These are phyloP conservation scores for Meloidogyne hapla DNA, from an alignment of 1,140 invertebrate species.

Conservation along the genomic window DNA sequence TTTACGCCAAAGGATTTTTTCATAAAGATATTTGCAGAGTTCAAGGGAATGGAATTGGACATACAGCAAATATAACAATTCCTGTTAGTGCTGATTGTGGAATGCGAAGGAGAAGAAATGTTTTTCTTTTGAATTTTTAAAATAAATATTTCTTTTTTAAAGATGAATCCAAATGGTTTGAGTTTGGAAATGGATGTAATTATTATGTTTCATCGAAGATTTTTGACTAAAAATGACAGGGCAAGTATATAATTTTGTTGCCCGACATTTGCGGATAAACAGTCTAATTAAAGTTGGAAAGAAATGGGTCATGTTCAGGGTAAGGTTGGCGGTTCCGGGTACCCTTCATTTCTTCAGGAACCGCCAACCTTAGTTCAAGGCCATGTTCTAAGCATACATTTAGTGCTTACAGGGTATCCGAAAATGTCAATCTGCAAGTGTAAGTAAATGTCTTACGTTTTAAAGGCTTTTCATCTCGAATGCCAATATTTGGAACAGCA, in stretches of 20 bases:
- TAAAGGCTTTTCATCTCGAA: slow-evolving; percentile 42
- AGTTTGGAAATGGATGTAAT: slow-evolving; percentile 46
- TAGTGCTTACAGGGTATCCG: too few relatives aligned
- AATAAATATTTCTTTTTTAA: neutral
- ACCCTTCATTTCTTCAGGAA: too few relatives aligned
- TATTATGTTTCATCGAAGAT: slow-evolving; percentile 43
- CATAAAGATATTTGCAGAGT: slow-evolving; percentile 48
- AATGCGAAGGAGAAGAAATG: slow-evolving; percentile 45
- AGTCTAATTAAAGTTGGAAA: too few relatives aligned
- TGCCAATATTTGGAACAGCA: slow-evolving; percentile 43
- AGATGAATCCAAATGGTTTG: slow-evolving; percentile 40
- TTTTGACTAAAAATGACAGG: slow-evolving; percentile 45
- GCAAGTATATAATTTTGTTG: neutral
- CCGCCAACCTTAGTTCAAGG: too few relatives aligned
- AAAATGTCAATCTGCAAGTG: too few relatives aligned
- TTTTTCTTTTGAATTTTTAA: slow-evolving; percentile 26
- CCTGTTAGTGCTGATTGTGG: slow-evolving; percentile 50
- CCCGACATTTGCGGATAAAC: too few relatives aligned
- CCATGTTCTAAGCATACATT: too few relatives aligned
- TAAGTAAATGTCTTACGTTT: too few relatives aligned
- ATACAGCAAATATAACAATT: slow-evolving; percentile 51
- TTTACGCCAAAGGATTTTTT: slow-evolving; percentile 55
- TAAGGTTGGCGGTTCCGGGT: too few relatives aligned
- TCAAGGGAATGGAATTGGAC: slow-evolving; percentile 43
- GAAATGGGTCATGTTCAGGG: too few relatives aligned